Evolutionary conservation across 1,140 invertebrate genomes (phyloP).

Genomic region (Trachymyrmex septentrionalis): DNA sequence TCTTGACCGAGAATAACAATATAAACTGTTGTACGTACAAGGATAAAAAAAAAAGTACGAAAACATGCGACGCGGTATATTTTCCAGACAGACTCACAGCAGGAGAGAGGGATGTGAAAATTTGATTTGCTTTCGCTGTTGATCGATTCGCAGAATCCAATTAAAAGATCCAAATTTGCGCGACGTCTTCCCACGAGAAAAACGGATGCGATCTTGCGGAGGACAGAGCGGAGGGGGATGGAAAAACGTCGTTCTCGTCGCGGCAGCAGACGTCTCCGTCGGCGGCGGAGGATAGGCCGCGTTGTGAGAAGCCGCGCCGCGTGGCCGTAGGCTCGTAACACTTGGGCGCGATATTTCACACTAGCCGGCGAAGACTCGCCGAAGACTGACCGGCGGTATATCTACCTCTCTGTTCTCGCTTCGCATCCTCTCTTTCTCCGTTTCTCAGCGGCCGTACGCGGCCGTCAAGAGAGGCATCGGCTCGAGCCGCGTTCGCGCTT

Average conservation of each 20-base stretch:
- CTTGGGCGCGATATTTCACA: slow-evolving; percentile 87
- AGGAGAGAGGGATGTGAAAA: background rate
- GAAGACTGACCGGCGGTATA: slow-evolving; percentile 70
- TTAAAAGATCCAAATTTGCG: slow-evolving; percentile 11
- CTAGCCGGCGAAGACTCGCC: slow-evolving; percentile 81
- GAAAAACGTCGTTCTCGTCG: slow-evolving; percentile 52
- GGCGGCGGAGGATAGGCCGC: slow-evolving; percentile 45
- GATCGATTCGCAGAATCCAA: background rate
- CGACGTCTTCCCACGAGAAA: slow-evolving; percentile 50
- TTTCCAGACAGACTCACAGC: background rate
- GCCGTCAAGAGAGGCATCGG: slow-evolving; percentile 38
- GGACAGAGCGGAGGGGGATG: slow-evolving; percentile 26
- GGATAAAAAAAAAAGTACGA: background rate
- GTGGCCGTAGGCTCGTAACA: slow-evolving; percentile 82
- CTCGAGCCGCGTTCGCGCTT: slow-evolving; percentile 70
- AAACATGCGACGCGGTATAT: background rate
- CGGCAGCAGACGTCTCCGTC: slow-evolving; percentile 27
- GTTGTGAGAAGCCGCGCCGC: slow-evolving; percentile 49
- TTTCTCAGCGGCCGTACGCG: slow-evolving; percentile 29
- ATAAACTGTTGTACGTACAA: background rate
- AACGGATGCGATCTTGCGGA: background rate
- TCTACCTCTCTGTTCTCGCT: slow-evolving; percentile 68
- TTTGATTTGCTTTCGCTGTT: background rate
- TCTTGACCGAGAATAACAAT: background rate
- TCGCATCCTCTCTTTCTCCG: slow-evolving; percentile 58